Conservation (phyloP, 2,888 invertebrate genomes). For the Cryptus viduatorius region DNA sequence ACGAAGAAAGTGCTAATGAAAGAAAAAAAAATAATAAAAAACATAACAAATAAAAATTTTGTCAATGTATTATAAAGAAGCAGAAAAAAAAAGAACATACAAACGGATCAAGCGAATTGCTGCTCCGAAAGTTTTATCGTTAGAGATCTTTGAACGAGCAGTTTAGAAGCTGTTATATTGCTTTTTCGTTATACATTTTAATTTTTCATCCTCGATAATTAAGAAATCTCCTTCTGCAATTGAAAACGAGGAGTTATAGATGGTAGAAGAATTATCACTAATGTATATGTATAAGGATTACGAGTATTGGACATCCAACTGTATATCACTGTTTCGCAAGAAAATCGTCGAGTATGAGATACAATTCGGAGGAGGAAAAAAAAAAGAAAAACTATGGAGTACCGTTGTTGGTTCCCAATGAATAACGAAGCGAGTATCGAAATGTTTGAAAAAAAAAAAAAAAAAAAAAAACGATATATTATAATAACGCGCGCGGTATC, state of each 20-base stretch:
- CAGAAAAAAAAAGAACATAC: slow-evolving; percentile 3
- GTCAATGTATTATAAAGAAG: slow-evolving; percentile 54
- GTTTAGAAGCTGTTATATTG: slow-evolving; percentile 51
- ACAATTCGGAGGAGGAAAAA: slow-evolving; percentile 35
- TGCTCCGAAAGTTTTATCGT: slow-evolving; percentile 64
- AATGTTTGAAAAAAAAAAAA: neutral
- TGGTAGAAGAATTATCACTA: slow-evolving; percentile 54
- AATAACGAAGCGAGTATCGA: slow-evolving; percentile 51
- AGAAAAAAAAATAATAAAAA: neutral
- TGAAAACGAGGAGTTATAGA: slow-evolving; percentile 67
- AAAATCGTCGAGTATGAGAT: slow-evolving; percentile 22
- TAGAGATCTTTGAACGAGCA: slow-evolving; percentile 50
- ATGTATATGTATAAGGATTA: slow-evolving; percentile 65
- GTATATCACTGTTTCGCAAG: slow-evolving; percentile 61
- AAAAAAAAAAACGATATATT: slow-evolving; percentile 21
- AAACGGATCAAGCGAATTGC: slow-evolving; percentile 23
- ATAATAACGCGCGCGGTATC: slow-evolving; percentile 59
- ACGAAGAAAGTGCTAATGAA: slow-evolving; percentile 43
- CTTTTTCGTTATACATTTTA: slow-evolving; percentile 49
- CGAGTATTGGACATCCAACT: slow-evolving; percentile 55
- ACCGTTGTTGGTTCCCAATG: slow-evolving; percentile 57
- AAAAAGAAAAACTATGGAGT: slow-evolving; percentile 26
- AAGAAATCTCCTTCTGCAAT: slow-evolving; percentile 64
- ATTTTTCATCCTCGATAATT: slow-evolving; percentile 60
- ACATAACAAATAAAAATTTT: slow-evolving; percentile 37